A percentile compares a stretch with the other conserved stretches of the same genome.
Evolutionary conservation across 2,888 invertebrate species (phyloP).

Genomic region (Acanthosepion esculentum): DNA sequence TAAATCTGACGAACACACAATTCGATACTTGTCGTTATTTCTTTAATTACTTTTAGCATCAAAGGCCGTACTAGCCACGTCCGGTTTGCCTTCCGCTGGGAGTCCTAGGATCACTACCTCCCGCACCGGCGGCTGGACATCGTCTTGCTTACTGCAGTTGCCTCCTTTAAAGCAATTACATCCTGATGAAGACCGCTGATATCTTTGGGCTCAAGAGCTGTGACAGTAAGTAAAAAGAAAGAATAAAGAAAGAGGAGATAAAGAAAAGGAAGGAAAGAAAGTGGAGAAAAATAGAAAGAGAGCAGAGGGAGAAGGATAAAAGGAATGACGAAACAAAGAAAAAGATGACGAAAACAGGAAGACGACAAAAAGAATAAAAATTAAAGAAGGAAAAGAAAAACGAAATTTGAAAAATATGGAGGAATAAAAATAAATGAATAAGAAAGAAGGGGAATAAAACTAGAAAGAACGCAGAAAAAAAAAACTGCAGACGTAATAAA

Average conservation of each 20-base stretch:
- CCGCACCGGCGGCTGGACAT: not conserved
- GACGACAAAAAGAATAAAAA: too few species aligned
- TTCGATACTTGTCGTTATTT: not conserved
- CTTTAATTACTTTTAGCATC: not conserved
- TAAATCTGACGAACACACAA: not conserved
- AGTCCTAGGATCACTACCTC: not conserved
- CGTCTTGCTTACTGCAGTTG: not conserved
- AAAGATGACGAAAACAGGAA: too few species aligned
- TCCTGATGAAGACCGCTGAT: not conserved
- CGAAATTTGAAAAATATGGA: too few species aligned
- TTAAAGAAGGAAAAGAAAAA: too few species aligned
- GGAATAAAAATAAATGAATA: too few species aligned
- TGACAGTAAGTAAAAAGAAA: not conserved
- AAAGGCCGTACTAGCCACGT: not conserved
- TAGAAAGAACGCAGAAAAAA: too few species aligned
- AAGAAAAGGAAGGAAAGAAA: not conserved
- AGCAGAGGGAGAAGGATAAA: too few species aligned
- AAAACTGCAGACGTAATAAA: too few species aligned
- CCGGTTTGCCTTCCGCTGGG: not conserved
- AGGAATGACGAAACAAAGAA: too few species aligned
- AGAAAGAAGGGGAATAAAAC: too few species aligned
- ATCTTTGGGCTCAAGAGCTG: not conserved
- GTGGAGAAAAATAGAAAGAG: too few species aligned
- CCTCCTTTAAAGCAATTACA: not conserved
- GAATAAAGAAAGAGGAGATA: not conserved